These are phyloP conservation scores for Mormyrops attenuatus DNA, from an alignment of 2,797 vertebrate genomes.

Conservation along the genomic window DNA sequence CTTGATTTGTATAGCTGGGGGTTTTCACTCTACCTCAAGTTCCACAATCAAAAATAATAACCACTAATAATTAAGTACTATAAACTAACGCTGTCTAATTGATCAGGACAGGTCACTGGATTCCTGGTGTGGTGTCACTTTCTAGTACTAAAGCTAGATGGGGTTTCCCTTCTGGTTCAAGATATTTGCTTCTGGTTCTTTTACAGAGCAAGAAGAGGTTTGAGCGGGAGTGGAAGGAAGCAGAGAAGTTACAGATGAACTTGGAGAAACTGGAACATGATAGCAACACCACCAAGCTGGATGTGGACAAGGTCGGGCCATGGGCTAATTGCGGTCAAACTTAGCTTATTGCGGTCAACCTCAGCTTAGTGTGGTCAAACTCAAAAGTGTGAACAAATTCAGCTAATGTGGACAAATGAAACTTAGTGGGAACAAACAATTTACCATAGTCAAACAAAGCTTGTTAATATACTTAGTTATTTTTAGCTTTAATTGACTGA, in stretches of 20 bases:
- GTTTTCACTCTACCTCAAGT: neutral
- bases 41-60: neutral
- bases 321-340: neutral
- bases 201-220: conserved; percentile 96
- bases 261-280: conserved; percentile 89
- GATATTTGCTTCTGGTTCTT: conserved; percentile 16
- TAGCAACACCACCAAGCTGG: conserved; percentile 91
- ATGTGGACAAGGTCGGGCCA: conserved; percentile 88
- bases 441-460: neutral
- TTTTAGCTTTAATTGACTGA: neutral
- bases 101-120: neutral
- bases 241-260: conserved; percentile 87
- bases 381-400: neutral
- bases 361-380: neutral
- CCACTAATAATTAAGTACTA: neutral
- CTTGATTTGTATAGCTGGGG: neutral
- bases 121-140: neutral
- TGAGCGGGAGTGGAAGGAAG: conserved; percentile 92
- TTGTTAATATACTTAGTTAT: neutral
- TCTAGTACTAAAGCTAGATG: neutral
- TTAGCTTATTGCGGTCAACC: neutral
- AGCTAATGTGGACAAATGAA: neutral
- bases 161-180: neutral
- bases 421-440: neutral
- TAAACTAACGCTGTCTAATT: neutral